These are phyloP conservation scores for Oedothorax gibbosus DNA, from an alignment of 1,140 invertebrate species.

Conservation along the genomic window DNA sequence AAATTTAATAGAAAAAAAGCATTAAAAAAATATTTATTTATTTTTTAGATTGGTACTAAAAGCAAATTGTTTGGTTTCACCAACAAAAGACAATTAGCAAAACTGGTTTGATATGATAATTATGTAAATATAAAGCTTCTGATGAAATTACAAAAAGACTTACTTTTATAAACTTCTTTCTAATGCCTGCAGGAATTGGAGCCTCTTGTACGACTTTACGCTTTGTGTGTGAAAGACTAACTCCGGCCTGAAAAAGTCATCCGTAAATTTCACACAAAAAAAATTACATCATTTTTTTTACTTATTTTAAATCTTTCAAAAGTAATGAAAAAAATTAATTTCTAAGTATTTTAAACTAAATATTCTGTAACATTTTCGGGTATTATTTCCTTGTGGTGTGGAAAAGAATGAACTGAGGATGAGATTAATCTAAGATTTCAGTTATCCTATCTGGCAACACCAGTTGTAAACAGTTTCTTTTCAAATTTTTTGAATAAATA, in stretches of 20 bases:
- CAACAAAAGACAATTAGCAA: not conserved
- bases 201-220: not conserved
- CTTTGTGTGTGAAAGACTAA: not conserved
- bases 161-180: constrained; percentile 15
- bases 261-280: not conserved
- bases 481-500: no score
- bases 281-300: not conserved
- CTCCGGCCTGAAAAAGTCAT: not conserved
- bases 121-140: not conserved
- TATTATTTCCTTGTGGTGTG: no score
- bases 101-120: not conserved
- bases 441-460: no score
- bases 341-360: not conserved
- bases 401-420: no score
- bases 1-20: no score
- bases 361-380: no score
- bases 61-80: no score
- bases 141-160: not conserved
- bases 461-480: no score
- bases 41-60: no score
- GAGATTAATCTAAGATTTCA: no score
- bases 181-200: not conserved
- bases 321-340: not conserved
- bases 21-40: no score
- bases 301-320: not conserved